These are phyloP conservation scores for Meloidogyne floridensis DNA, from an alignment of 1,140 invertebrate genomes.

Conservation along the genomic window DNA sequence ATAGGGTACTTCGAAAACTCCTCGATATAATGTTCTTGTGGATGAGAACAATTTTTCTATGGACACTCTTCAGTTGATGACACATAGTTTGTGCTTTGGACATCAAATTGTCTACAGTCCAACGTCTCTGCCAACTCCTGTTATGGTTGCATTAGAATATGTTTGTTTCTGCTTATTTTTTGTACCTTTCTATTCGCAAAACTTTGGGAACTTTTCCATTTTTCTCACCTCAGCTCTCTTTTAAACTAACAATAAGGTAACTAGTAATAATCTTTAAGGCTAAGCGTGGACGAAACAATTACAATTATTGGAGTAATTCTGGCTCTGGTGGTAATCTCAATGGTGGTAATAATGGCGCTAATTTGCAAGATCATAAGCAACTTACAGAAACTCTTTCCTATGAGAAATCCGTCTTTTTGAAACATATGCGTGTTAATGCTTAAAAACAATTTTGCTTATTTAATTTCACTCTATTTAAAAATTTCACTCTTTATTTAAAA, in stretches of 20 bases:
- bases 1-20: conserved; percentile 26
- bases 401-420: conserved; percentile 4
- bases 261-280: conserved; percentile 17
- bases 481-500: no score
- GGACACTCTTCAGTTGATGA: conserved; percentile 22
- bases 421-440: conserved; percentile 34
- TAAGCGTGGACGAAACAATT: conserved; percentile 45
- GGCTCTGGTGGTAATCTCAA: neutral
- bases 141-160: conserved; percentile 40
- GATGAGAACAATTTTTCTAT: conserved; percentile 28
- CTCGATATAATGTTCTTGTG: conserved; percentile 21
- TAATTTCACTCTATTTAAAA: neutral
- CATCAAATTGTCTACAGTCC: conserved; percentile 45
- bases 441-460: neutral
- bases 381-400: conserved; percentile 17
- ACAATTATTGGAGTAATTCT: conserved; percentile 15
- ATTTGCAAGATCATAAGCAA: conserved; percentile 6
- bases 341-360: neutral
- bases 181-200: neutral
- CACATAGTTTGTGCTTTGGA: conserved; percentile 32
- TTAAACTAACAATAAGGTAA: neutral
- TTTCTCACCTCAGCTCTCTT: no score
- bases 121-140: conserved; percentile 39
- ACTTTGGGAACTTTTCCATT: no score
- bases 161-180: conserved; percentile 22